phyloP scores from a whole-genome alignment of 2,888 invertebrate species.

The Lacanobia oleracea region DNA sequence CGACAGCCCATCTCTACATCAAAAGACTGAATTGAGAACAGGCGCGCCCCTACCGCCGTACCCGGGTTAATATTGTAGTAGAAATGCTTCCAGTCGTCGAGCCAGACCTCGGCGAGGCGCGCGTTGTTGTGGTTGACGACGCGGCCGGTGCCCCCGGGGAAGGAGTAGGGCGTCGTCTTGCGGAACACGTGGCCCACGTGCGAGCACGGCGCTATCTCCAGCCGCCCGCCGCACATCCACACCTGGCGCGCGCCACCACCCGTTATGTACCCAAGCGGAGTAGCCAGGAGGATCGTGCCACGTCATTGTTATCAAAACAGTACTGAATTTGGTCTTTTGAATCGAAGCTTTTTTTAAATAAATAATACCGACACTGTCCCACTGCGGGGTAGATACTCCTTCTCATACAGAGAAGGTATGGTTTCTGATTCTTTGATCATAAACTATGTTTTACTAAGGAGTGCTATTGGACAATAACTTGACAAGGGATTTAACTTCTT shows the following conservation, averaged over 20 bases:
- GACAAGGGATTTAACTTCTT: no score
- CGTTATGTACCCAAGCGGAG: conserved; percentile 61
- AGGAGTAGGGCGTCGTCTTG: conserved; percentile 99
- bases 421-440: no score
- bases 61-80: conserved; percentile 99
- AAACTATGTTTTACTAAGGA: no score
- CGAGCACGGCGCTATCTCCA: conserved; percentile 98
- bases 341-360: no score
- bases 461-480: no score
- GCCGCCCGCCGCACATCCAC: conserved; percentile 99
- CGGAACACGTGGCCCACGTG: conserved; percentile 99
- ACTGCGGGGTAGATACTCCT: no score
- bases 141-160: conserved; percentile 99
- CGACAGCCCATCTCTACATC: not conserved
- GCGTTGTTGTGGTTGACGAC: conserved; percentile 99
- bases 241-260: conserved; percentile 91
- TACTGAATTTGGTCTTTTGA: conserved; percentile 29
- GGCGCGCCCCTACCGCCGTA: conserved; percentile 73
- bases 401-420: no score
- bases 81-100: conserved; percentile 99
- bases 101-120: conserved; percentile 99
- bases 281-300: conserved; percentile 59
- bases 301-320: not conserved
- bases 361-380: no score
- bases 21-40: conserved; percentile 46